Conservation (phyloP, 1,140 invertebrate genomes). For the Sycophila sp. region DNA sequence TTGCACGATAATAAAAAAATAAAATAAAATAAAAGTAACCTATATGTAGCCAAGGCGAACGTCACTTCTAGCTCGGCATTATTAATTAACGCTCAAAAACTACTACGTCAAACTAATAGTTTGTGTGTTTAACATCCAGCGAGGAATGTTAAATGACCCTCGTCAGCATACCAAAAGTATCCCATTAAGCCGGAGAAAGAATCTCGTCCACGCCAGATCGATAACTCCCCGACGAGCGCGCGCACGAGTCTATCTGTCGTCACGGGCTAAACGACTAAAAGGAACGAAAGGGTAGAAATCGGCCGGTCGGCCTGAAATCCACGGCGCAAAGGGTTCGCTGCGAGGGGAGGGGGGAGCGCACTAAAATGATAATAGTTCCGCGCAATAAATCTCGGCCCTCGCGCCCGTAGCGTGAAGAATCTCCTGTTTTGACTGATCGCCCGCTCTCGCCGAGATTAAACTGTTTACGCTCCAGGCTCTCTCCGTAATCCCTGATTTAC, state of each 20-base stretch:
- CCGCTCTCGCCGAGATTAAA: slow-evolving; percentile 60
- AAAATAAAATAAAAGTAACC: too few species aligned
- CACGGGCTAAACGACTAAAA: not conserved
- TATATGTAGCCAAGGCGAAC: too few species aligned
- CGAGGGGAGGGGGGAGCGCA: not conserved
- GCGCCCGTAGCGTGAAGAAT: slow-evolving; percentile 54
- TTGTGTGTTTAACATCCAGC: not conserved
- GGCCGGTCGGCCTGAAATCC: not conserved
- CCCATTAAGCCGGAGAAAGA: slow-evolving; percentile 6
- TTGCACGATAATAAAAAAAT: too few species aligned
- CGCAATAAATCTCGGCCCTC: slow-evolving; percentile 24
- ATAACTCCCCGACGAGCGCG: not conserved
- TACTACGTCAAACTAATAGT: slow-evolving; percentile 20
- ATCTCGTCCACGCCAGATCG: not conserved
- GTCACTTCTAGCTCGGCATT: too few species aligned
- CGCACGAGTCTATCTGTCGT: not conserved
- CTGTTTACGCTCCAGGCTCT: slow-evolving; percentile 59
- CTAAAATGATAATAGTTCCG: slow-evolving; percentile 24
- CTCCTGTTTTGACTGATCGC: slow-evolving; percentile 64
- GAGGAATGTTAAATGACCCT: slow-evolving; percentile 4
- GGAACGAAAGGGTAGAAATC: not conserved
- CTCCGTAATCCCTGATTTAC: slow-evolving; percentile 63
- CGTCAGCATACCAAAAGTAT: slow-evolving; percentile 18
- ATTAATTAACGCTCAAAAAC: slow-evolving; percentile 4
- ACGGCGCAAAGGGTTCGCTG: not conserved